A percentile compares a stretch with the other conserved stretches of the same genome.
Evolutionary conservation across 1,140 invertebrate species (phyloP).

Genomic region (Medauroidea extradentata): DNA sequence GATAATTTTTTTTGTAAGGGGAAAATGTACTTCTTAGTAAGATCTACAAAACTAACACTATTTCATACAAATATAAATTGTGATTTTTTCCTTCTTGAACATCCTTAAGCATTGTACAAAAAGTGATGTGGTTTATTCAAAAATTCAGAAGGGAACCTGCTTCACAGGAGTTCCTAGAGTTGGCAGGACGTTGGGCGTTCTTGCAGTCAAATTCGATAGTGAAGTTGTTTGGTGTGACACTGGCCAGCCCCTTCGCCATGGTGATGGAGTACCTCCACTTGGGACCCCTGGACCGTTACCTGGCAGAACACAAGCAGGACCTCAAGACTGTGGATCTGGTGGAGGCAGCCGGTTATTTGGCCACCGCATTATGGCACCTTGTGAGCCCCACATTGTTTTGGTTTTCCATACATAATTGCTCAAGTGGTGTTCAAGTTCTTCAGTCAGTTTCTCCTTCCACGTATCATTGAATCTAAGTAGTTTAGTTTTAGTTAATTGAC

Average conservation of each 20-base stretch:
- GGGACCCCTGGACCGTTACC: constrained; percentile 72
- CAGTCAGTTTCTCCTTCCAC: too few relatives aligned
- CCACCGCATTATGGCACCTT: constrained; percentile 75
- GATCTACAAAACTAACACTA: too few relatives aligned
- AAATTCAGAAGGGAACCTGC: too few relatives aligned
- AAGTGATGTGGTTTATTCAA: not conserved
- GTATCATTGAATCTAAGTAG: too few relatives aligned
- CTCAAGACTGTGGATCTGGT: constrained; percentile 68
- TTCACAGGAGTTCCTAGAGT: constrained; percentile 72
- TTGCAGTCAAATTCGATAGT: constrained; percentile 69
- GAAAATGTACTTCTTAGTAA: too few relatives aligned
- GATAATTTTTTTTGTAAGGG: too few relatives aligned
- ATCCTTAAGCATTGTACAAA: not conserved
- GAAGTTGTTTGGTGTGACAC: constrained; percentile 66
- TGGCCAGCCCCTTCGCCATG: constrained; percentile 69
- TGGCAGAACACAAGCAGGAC: constrained; percentile 49
- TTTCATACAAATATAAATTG: too few relatives aligned
- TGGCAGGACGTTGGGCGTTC: constrained; percentile 69
- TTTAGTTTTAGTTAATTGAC: too few relatives aligned
- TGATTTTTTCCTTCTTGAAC: too few relatives aligned
- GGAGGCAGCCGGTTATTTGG: constrained; percentile 69
- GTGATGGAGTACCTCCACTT: constrained; percentile 73
- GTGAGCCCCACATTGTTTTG: too few relatives aligned
- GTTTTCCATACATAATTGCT: too few relatives aligned
- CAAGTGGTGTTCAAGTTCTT: too few relatives aligned